Conservation (phyloP, 2,113 vertebrate species). For the Nematolebias whitei region DNA sequence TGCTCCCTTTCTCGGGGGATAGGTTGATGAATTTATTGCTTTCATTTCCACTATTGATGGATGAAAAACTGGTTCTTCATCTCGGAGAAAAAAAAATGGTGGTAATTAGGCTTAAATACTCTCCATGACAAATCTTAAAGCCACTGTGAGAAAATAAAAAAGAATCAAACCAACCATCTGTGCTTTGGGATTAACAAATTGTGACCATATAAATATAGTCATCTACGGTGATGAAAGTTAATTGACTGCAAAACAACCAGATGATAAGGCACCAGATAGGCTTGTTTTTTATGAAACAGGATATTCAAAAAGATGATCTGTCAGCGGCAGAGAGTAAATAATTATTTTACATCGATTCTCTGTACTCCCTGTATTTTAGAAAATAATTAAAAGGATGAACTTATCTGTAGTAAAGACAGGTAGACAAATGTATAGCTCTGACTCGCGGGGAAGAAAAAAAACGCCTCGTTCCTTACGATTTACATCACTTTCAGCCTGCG, state of each 20-base stretch:
- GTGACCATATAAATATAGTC: constrained; percentile 70
- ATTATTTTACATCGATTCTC: constrained; percentile 21
- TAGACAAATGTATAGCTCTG: constrained; percentile 14
- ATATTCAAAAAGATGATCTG: constrained; percentile 58
- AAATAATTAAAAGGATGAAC: constrained; percentile 27
- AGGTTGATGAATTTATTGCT: constrained; percentile 56
- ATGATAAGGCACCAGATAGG: constrained; percentile 62
- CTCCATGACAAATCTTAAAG: constrained; percentile 65
- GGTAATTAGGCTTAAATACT: constrained; percentile 63
- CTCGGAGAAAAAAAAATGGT: constrained; percentile 25
- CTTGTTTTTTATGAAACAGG: constrained; percentile 52
- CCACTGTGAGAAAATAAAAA: constrained; percentile 53
- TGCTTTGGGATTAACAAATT: constrained; percentile 74
- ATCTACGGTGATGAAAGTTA: constrained; percentile 71
- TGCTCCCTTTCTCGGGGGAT: constrained; percentile 42
- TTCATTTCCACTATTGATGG: constrained; percentile 53
- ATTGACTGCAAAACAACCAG: constrained; percentile 71
- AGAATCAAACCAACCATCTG: constrained; percentile 45
- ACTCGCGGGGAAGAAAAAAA: constrained; percentile 26
- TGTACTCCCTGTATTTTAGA: constrained; percentile 19
- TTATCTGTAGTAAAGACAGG: constrained; percentile 11
- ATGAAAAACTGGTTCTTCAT: constrained; percentile 45
- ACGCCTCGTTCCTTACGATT: not conserved
- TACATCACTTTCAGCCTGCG: constrained; percentile 24
- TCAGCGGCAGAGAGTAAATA: constrained; percentile 43